Evolutionary conservation across 2,888 invertebrate genomes (phyloP).

Genomic region (Branchellion lobata): DNA sequence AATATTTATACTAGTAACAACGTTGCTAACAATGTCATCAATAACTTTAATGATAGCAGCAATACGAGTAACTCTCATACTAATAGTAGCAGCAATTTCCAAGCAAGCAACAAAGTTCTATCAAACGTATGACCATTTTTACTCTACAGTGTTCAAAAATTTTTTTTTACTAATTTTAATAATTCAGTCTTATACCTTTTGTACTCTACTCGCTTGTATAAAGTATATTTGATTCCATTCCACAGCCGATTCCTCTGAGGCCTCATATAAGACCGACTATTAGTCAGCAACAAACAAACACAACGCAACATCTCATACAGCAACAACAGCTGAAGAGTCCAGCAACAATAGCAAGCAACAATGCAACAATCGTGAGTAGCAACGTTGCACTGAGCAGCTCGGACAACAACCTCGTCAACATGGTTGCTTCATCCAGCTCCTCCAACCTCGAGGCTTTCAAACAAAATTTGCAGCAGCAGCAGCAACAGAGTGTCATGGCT

Average conservation of each 20-base stretch:
- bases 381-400: no score
- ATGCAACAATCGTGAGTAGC: background rate
- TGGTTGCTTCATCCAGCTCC: background rate
- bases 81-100: background rate
- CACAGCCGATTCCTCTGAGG: background rate
- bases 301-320: background rate
- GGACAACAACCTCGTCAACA: background rate
- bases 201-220: background rate
- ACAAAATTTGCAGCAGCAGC: slow-evolving; percentile 44
- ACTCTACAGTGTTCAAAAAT: no score
- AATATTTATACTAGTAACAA: background rate
- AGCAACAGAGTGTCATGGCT: slow-evolving; percentile 40
- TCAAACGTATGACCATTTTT: slow-evolving; percentile 8
- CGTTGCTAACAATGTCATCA: background rate
- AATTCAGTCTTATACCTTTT: background rate
- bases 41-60: background rate
- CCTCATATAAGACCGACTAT: background rate
- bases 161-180: no score
- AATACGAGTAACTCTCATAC: background rate
- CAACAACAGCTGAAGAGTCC: background rate
- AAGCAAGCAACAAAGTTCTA: background rate
- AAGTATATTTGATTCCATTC: no score
- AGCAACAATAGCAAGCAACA: no score
- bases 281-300: background rate
- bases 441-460: background rate